phyloP scores from a whole-genome alignment of 2,113 vertebrate genomes.

The Pogona vitticeps region DNA sequence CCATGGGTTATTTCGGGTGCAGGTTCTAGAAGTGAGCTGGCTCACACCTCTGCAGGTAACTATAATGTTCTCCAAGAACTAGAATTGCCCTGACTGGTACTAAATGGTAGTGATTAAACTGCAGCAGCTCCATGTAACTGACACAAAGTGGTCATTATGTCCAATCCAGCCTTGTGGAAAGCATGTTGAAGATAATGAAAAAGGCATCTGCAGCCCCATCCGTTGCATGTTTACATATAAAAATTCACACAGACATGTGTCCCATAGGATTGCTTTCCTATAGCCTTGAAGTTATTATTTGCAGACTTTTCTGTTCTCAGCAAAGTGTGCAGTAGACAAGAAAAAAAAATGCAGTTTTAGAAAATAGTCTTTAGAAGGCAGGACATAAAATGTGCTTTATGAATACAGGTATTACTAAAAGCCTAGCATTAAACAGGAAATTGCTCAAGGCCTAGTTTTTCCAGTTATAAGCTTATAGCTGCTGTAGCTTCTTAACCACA shows the following conservation, averaged over 20 bases:
- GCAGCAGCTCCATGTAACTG: accelerated
- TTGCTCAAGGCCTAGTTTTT: not conserved
- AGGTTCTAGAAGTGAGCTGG: not conserved
- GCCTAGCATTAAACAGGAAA: not conserved
- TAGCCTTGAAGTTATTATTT: not conserved
- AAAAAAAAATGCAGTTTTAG: not conserved
- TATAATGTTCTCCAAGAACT: not conserved
- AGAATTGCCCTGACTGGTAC: not conserved
- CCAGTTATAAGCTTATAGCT: not conserved
- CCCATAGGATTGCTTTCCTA: not conserved
- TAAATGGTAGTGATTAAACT: not conserved
- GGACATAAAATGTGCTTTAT: not conserved
- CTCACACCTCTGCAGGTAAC: not conserved
- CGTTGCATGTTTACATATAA: not conserved
- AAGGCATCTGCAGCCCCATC: not conserved
- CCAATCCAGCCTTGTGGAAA: not conserved
- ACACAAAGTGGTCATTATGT: not conserved
- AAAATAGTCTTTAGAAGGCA: not conserved
- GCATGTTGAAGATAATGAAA: accelerated
- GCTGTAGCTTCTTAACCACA: not conserved
- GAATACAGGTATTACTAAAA: not conserved
- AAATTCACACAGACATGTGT: too few relatives aligned
- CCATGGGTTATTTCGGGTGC: accelerated
- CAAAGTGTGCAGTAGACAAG: not conserved
- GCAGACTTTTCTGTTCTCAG: not conserved